phyloP scores from a whole-genome alignment of 2,888 invertebrate species.

The Andrena minutula region DNA sequence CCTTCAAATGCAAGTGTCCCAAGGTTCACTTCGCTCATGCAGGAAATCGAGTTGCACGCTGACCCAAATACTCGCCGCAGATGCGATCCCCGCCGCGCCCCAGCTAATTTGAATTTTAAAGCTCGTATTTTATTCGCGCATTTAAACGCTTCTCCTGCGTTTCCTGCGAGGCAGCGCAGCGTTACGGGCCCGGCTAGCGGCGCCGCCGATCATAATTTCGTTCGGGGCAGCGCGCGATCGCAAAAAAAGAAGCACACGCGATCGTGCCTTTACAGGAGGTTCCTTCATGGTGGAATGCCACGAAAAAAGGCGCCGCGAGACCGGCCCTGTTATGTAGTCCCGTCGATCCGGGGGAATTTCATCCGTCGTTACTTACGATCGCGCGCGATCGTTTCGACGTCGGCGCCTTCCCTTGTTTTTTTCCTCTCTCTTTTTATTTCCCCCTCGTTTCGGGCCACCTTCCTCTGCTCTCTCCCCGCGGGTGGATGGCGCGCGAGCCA shows the following conservation, averaged over 20 bases:
- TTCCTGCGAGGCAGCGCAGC: slow-evolving; percentile 3
- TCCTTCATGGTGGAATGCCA: slow-evolving; percentile 16
- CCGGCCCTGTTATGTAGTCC: slow-evolving; percentile 9
- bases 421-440: slow-evolving; percentile 28
- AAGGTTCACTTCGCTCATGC: background rate
- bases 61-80: slow-evolving; percentile 76
- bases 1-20: too few species aligned
- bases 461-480: slow-evolving; percentile 1
- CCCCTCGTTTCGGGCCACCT: slow-evolving; percentile 15
- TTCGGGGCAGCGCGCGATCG: slow-evolving; percentile 14
- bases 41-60: slow-evolving; percentile 54
- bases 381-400: slow-evolving; percentile 38
- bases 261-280: background rate
- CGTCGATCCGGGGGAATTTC: slow-evolving; percentile 53
- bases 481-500: slow-evolving; percentile 16
- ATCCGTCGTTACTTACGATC: slow-evolving; percentile 56
- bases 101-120: slow-evolving; percentile 78
- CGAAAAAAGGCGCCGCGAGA: slow-evolving; percentile 32
- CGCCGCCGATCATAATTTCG: slow-evolving; percentile 23
- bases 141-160: slow-evolving; percentile 32
- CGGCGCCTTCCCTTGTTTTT: slow-evolving; percentile 37
- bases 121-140: slow-evolving; percentile 72
- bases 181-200: background rate
- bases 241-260: background rate
- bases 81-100: slow-evolving; percentile 65